Conservation (phyloP, 2,888 invertebrate species). For the Anticlea derivata region DNA sequence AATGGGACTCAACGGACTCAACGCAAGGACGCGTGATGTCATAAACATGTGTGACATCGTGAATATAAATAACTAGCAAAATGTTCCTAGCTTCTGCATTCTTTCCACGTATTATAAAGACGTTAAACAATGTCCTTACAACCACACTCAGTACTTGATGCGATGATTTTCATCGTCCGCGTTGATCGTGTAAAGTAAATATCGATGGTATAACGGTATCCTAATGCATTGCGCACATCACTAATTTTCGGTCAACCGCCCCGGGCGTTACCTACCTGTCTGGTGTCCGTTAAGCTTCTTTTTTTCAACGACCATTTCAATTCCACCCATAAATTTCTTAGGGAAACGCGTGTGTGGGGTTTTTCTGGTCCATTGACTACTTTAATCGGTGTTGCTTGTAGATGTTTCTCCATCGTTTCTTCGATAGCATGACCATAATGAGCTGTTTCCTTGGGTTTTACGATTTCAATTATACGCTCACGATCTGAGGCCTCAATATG, state of each 20-base stretch:
- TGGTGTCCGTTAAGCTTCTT: slow-evolving; percentile 22
- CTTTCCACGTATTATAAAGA: slow-evolving; percentile 63
- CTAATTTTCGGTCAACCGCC: slow-evolving; percentile 39
- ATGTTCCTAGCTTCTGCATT: slow-evolving; percentile 57
- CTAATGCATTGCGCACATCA: slow-evolving; percentile 39
- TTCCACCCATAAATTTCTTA: slow-evolving; percentile 18
- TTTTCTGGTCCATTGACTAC: slow-evolving; percentile 30
- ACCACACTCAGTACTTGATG: slow-evolving; percentile 35
- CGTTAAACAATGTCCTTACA: slow-evolving; percentile 51
- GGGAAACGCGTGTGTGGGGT: slow-evolving; percentile 8
- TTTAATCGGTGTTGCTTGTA: slow-evolving; percentile 20
- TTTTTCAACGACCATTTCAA: slow-evolving; percentile 17
- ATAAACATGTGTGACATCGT: slow-evolving; percentile 57
- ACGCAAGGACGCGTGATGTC: slow-evolving; percentile 79
- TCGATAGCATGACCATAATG: slow-evolving; percentile 26
- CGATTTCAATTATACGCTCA: slow-evolving; percentile 33
- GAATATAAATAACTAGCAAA: slow-evolving; percentile 66
- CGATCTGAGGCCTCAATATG: slow-evolving; percentile 20
- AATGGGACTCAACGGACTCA: slow-evolving; percentile 76
- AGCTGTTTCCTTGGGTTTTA: slow-evolving; percentile 26
- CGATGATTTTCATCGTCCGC: slow-evolving; percentile 18
- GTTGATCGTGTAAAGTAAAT: slow-evolving; percentile 39
- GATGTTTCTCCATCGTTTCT: slow-evolving; percentile 20
- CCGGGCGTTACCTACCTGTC: slow-evolving; percentile 31
- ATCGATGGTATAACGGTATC: slow-evolving; percentile 39